Conservation (phyloP, 2,113 vertebrate species). For the Nycticorax nycticorax region DNA sequence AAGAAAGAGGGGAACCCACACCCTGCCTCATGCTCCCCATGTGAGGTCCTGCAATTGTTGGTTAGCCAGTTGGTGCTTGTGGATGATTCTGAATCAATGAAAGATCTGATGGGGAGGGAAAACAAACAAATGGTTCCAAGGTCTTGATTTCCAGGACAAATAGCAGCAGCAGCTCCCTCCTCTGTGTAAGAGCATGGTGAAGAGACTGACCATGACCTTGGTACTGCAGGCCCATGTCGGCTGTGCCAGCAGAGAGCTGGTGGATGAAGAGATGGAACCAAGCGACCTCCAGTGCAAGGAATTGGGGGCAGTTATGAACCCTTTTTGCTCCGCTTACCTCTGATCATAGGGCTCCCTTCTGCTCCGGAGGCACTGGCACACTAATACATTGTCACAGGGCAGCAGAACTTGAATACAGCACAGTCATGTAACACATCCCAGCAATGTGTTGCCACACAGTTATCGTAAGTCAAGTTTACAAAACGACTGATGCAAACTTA, state of each 20-base stretch:
- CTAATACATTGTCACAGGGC: neutral
- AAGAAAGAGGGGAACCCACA: too few species aligned
- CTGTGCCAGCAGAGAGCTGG: rapidly evolving
- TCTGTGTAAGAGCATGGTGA: neutral
- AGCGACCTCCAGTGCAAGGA: neutral
- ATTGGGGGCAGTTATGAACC: too few species aligned
- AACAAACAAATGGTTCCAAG: neutral
- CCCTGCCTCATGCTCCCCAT: neutral
- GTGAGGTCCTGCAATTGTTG: neutral
- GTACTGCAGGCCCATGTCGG: rapidly evolving
- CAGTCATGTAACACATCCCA: too few species aligned
- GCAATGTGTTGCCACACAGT: rapidly evolving
- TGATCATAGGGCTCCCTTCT: rapidly evolving
- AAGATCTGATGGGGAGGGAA: neutral
- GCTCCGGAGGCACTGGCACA: neutral
- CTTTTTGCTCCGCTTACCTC: neutral
- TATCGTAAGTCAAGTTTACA: neutral
- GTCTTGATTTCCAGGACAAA: neutral
- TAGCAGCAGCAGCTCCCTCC: neutral
- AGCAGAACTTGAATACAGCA: neutral
- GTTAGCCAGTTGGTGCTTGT: neutral
- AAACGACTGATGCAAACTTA: neutral
- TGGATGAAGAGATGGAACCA: neutral
- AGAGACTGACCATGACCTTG: neutral
- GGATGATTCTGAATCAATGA: neutral